Percentiles rank a stretch among this genome's conserved stretches.
phyloP scores from a whole-genome alignment of 1,140 invertebrate species.

The Diploscapter pachys region DNA sequence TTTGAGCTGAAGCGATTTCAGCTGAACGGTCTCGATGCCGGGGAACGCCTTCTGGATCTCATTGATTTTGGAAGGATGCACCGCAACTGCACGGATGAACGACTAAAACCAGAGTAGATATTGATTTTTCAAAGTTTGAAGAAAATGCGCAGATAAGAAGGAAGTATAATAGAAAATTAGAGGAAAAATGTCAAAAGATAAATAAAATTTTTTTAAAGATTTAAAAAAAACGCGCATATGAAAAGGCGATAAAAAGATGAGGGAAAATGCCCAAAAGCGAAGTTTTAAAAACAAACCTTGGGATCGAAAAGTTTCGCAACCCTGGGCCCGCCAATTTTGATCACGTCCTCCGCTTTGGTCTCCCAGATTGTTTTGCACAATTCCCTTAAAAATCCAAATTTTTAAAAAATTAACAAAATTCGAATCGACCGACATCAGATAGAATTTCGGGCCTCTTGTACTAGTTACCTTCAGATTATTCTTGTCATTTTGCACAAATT shows the following conservation, averaged over 20 bases:
- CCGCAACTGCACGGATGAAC: constrained; percentile 33
- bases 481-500: no score
- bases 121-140: no score
- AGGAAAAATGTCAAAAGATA: no score
- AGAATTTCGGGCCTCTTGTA: no score
- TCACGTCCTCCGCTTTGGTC: constrained; percentile 30
- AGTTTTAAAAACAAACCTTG: neutral
- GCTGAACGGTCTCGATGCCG: neutral
- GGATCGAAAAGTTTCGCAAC: constrained; percentile 31
- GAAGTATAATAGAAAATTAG: no score
- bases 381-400: constrained; percentile 18
- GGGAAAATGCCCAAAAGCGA: neutral
- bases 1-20: neutral
- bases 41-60: constrained; percentile 36
- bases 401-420: no score
- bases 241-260: neutral
- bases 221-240: no score
- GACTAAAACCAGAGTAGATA: neutral
- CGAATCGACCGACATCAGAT: no score
- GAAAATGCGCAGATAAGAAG: no score
- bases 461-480: no score
- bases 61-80: constrained; percentile 36
- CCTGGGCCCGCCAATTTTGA: constrained; percentile 29
- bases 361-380: constrained; percentile 35
- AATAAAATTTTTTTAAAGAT: no score